phyloP scores from a whole-genome alignment of 2,888 invertebrate species.

The Latheticus oryzae region DNA sequence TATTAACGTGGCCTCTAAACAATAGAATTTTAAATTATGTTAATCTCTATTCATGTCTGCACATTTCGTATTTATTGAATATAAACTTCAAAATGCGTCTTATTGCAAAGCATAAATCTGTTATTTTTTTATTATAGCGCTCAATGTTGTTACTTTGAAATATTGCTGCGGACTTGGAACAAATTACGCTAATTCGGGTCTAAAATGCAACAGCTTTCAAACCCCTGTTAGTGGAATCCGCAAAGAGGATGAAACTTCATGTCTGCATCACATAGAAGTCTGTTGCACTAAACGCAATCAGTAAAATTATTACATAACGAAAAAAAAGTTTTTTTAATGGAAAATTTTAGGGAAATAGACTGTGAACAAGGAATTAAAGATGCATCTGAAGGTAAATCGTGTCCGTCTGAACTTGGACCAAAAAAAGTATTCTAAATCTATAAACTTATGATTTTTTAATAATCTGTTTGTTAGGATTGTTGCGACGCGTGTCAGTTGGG shows the following conservation, averaged over 20 bases:
- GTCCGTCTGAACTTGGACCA: too few species aligned
- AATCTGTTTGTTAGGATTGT: slow-evolving; percentile 65
- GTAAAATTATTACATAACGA: slow-evolving; percentile 24
- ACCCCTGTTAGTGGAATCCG: slow-evolving; percentile 68
- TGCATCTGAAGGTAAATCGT: slow-evolving; percentile 63
- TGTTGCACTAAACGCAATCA: slow-evolving; percentile 70
- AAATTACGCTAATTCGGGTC: slow-evolving; percentile 59
- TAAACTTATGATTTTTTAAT: background rate
- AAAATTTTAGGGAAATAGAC: slow-evolving; percentile 66
- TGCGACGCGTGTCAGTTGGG: slow-evolving; percentile 76
- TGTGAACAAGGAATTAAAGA: slow-evolving; percentile 68
- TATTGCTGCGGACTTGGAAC: slow-evolving; percentile 62
- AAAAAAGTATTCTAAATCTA: too few species aligned
- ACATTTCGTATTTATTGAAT: slow-evolving; percentile 38
- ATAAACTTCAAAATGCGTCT: slow-evolving; percentile 33
- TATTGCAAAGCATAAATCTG: slow-evolving; percentile 33
- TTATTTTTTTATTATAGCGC: slow-evolving; percentile 55
- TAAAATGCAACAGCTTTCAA: slow-evolving; percentile 57
- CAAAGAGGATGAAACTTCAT: slow-evolving; percentile 70
- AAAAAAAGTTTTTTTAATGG: too few species aligned
- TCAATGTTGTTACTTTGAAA: slow-evolving; percentile 56
- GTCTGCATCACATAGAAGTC: slow-evolving; percentile 73
- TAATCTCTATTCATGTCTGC: slow-evolving; percentile 49
- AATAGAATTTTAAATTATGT: slow-evolving; percentile 54
- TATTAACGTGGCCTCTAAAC: slow-evolving; percentile 48